These are phyloP conservation scores for Pipistrellus pipistrellus DNA, from an alignment of 2,797 vertebrate species.

Conservation along the genomic window DNA sequence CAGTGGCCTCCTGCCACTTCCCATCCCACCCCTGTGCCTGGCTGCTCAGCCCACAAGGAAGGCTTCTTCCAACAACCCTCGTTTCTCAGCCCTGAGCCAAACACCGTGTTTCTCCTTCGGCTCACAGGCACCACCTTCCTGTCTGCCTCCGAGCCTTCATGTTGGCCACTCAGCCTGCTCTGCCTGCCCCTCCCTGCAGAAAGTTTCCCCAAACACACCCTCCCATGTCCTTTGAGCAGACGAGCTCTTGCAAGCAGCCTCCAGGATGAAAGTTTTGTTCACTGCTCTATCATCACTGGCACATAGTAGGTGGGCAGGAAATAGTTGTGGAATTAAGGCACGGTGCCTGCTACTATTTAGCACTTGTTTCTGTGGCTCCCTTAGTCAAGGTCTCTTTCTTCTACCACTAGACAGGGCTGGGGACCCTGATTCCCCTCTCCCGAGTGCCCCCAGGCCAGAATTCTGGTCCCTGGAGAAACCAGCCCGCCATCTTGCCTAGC, in stretches of 20 bases:
- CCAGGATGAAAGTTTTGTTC: not conserved
- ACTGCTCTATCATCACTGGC: not conserved
- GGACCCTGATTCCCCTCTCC: not conserved
- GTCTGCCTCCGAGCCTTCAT: not conserved
- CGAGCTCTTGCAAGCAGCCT: not conserved
- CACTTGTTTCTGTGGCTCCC: not conserved
- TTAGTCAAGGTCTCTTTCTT: not conserved
- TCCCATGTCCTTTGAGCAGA: not conserved
- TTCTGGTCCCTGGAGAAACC: not conserved
- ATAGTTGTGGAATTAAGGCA: not conserved
- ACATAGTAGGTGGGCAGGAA: not conserved
- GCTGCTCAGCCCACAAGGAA: not conserved
- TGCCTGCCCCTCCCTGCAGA: not conserved
- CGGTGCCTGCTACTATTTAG: not conserved
- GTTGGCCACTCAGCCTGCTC: not conserved
- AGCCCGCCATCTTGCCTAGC: accelerated
- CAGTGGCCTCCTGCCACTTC: not conserved
- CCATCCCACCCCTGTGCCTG: not conserved
- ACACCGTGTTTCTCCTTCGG: not conserved
- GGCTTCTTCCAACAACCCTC: not conserved
- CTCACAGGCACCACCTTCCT: not conserved
- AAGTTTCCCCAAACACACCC: not conserved
- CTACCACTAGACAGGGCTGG: not conserved
- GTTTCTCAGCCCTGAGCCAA: not conserved
- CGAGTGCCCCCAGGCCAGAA: accelerated